Evolutionary conservation across 2,113 vertebrate species (phyloP).

Genomic region (Lophochroa leadbeateri): DNA sequence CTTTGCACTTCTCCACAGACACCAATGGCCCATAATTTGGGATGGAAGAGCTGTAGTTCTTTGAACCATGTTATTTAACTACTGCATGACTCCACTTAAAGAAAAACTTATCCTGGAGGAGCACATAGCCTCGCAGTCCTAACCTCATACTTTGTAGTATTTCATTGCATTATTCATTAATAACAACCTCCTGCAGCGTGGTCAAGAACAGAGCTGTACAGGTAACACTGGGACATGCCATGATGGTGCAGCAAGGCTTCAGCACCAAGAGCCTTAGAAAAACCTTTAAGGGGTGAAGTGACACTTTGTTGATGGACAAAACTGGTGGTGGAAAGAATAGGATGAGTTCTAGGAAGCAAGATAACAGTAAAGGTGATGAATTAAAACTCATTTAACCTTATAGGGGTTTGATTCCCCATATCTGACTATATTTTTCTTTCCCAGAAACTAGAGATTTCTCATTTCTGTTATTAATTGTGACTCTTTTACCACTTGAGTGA

Average conservation of each 20-base stretch:
- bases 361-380: neutral
- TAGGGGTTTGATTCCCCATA: neutral
- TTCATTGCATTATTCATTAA: neutral
- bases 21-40: neutral
- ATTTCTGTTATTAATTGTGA: neutral
- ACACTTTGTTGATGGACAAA: neutral
- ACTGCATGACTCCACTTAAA: neutral
- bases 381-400: neutral
- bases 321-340: neutral
- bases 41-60: neutral
- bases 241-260: rapidly evolving
- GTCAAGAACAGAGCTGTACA: neutral
- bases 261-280: neutral
- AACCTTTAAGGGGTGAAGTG: neutral
- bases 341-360: neutral
- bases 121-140: neutral
- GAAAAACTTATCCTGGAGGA: neutral
- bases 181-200: neutral
- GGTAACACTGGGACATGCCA: neutral
- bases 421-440: neutral
- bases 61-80: neutral
- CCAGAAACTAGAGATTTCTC: neutral
- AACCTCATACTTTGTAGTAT: neutral
- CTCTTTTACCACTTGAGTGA: neutral
- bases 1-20: neutral